Base-by-base conservation (phyloP, 2,113 vertebrate genomes). In the Lutjanus erythropterus region DNA sequence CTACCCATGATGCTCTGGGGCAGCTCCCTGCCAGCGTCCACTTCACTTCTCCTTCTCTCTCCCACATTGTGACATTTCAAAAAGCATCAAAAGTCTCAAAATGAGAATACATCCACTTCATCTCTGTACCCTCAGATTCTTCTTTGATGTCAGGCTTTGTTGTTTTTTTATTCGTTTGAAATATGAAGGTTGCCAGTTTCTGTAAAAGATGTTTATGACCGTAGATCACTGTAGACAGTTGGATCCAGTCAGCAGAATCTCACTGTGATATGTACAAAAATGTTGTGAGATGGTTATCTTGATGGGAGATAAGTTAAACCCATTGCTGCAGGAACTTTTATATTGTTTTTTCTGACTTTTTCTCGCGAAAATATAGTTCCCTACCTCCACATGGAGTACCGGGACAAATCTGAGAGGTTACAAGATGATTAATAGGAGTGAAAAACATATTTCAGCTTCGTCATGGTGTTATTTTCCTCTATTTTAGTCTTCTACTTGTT, bases 1-100 rank as follows among this genome's bases (percentile, higher is more conserved):
- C 78, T 53, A 37, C 56, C 78, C 77, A 69, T 59, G 56, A 78
- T 78, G 80, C 75, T 58, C 15, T 2, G 53, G 56, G 81, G 78
- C 65, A 49, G 27, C 31, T 67, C 33, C 29, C 18, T 75, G 50
- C 58, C 77, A 68, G 60, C 15, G 41, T 53, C 56, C 55, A 71
- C 65, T 39, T 83, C 64, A 50, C 55, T 72, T 29, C 18, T 42
- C 6, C 37, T 61, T 59, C 12, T 52, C 33, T 73, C 25, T 80
- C 12, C 9, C 2, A 0, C 61, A 50, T 31, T 60, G 50, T 72
- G 60, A 69, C 64, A 81, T 79, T 87, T 89, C 61, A 75, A 71
- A 87, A 62, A 73, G n/a, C 50, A 10, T 71, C 53, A 52, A 53
- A 62, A 37, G 18, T 52, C 52, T 41, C 53, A 62, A 56, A 53